phyloP scores from a whole-genome alignment of 2,797 vertebrate genomes.

The Astyanax mexicanus region DNA sequence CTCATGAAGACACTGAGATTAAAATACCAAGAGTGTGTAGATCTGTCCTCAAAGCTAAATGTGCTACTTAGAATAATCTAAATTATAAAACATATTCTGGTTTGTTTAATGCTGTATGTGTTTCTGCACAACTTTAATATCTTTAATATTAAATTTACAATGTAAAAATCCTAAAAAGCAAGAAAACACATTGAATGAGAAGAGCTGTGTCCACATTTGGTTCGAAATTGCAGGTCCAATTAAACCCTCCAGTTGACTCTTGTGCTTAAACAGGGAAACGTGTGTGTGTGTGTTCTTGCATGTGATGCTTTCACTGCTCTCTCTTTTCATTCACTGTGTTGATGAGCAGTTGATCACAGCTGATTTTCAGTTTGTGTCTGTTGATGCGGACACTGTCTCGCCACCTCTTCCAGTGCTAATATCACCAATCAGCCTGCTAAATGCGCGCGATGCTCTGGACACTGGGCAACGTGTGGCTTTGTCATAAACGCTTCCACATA shows the following conservation, averaged over 20 bases:
- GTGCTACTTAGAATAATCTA: too few species aligned
- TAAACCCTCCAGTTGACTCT: constrained; percentile 23
- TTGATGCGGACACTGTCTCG: constrained; percentile 44
- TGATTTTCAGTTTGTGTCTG: constrained; percentile 51
- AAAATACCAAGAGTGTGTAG: too few species aligned
- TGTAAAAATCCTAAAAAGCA: too few species aligned
- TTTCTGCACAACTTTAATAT: too few species aligned
- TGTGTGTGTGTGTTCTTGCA: not conserved
- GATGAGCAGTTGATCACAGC: constrained; percentile 53
- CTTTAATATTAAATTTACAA: too few species aligned
- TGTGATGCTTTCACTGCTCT: not conserved
- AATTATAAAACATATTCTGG: too few species aligned
- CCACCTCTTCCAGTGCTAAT: constrained; percentile 44
- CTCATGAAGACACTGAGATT: too few species aligned
- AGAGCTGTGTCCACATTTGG: not conserved
- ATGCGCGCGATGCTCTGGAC: constrained; percentile 38
- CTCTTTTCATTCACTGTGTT: constrained; percentile 38
- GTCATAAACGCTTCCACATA: constrained; percentile 76
- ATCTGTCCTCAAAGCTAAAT: too few species aligned
- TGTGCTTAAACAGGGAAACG: constrained; percentile 4
- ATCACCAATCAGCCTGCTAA: constrained; percentile 35
- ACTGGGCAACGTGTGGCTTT: constrained; percentile 34
- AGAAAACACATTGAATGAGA: too few species aligned
- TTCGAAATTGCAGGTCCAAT: not conserved
- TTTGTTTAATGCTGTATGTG: too few species aligned